phyloP scores from a whole-genome alignment of 2,888 invertebrate species.

The Drosophila sordidapex region DNA sequence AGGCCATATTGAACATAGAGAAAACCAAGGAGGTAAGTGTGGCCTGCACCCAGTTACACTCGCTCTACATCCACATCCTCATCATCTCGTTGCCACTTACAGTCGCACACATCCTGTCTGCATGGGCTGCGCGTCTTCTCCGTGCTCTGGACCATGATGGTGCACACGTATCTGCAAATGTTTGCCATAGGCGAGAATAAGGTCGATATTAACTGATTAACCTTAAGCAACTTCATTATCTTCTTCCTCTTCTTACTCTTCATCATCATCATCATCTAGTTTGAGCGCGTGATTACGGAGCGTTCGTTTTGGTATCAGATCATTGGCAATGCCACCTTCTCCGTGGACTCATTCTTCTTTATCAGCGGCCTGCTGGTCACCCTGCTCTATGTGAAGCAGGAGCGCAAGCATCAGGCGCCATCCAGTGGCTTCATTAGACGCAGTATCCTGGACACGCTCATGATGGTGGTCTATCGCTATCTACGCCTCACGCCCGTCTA shows the following conservation, averaged over 20 bases:
- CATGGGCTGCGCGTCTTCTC: constrained; percentile 92
- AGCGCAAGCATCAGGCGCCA: constrained; percentile 84
- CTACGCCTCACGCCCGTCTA: constrained; percentile 93
- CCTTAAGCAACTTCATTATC: not conserved
- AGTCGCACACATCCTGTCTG: constrained; percentile 90
- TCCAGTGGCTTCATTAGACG: constrained; percentile 63
- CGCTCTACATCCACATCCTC: not conserved
- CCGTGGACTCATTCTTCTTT: constrained; percentile 94
- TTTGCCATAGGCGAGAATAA: constrained; percentile 91
- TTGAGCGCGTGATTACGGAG: constrained; percentile 90
- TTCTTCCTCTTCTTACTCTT: not conserved
- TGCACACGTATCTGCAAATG: constrained; percentile 92
- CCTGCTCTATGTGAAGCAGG: constrained; percentile 88
- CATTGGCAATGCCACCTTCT: constrained; percentile 93
- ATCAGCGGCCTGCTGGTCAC: constrained; percentile 93
- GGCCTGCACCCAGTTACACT: not conserved
- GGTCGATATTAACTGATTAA: not conserved
- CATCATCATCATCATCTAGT: constrained; percentile 83
- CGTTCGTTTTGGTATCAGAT: constrained; percentile 92
- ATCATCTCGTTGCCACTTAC: constrained; percentile 58
- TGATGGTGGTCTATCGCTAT: constrained; percentile 87
- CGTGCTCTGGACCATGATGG: constrained; percentile 93
- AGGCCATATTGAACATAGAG: constrained; percentile 90
- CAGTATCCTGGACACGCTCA: constrained; percentile 68
- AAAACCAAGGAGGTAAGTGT: constrained; percentile 83